Evolutionary conservation across 2,113 vertebrate species (phyloP).

Genomic region (Odocoileus virginianus): DNA sequence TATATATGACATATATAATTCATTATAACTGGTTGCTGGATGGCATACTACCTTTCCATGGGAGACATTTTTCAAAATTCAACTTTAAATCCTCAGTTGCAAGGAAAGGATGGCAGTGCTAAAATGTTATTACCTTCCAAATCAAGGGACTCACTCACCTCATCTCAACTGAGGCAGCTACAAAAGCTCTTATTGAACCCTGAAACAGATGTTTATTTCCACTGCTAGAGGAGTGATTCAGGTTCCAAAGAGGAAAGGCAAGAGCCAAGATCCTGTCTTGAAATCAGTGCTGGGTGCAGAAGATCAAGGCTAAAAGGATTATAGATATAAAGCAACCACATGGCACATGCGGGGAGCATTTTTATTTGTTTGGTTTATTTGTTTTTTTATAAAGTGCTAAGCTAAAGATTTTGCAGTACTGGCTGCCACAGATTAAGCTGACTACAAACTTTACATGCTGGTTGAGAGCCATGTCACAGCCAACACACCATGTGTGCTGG

Average conservation of each 20-base stretch:
- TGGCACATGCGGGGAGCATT: neutral
- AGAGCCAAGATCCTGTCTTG: neutral
- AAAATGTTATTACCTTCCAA: neutral
- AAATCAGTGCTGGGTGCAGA: neutral
- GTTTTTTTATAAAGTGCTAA: neutral
- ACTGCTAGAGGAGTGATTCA: neutral
- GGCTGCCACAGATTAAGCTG: neutral
- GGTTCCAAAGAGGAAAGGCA: neutral
- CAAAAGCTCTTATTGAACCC: neutral
- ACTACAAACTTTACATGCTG: constrained; percentile 15
- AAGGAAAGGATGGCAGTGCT: neutral
- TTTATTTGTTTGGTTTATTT: constrained; percentile 15
- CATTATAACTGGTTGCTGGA: neutral
- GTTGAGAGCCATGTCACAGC: neutral
- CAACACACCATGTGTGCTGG: constrained; percentile 48
- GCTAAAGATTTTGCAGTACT: neutral
- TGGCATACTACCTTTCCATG: neutral
- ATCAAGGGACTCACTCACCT: neutral
- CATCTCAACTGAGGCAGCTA: neutral
- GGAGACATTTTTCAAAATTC: neutral
- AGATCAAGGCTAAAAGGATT: neutral
- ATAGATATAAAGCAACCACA: neutral
- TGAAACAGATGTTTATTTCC: neutral
- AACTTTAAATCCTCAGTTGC: neutral
- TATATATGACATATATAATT: neutral